These are phyloP conservation scores for Xenentodon cancila DNA, from an alignment of 2,797 vertebrate genomes.

Conservation along the genomic window DNA sequence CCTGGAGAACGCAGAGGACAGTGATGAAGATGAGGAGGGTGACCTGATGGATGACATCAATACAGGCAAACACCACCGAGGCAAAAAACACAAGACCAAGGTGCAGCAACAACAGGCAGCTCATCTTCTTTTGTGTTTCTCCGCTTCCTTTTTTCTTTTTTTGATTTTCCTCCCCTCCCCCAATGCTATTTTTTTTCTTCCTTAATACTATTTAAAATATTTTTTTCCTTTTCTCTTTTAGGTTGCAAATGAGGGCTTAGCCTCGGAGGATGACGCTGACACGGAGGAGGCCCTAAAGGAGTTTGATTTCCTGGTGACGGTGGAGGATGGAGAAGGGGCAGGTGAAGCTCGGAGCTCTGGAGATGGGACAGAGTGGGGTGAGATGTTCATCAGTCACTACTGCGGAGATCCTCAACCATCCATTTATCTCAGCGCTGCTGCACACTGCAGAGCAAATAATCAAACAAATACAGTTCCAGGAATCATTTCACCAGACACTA, in stretches of 20 bases:
- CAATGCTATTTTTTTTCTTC: not conserved
- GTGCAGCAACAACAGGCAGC: not conserved
- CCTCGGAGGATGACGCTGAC: slow-evolving; percentile 94
- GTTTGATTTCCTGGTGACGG: slow-evolving; percentile 98
- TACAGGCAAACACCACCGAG: slow-evolving; percentile 89
- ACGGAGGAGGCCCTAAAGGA: slow-evolving; percentile 98
- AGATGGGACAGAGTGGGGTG: slow-evolving; percentile 99
- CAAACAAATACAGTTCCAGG: too few species aligned
- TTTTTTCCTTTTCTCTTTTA: slow-evolving; percentile 41
- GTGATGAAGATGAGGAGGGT: slow-evolving; percentile 94
- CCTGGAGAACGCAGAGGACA: slow-evolving; percentile 97
- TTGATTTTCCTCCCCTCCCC: not conserved
- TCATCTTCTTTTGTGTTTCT: not conserved
- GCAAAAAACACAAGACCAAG: slow-evolving; percentile 94
- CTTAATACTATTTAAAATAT: too few species aligned
- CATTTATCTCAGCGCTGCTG: too few species aligned
- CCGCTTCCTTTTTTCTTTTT: not conserved
- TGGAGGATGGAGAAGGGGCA: slow-evolving; percentile 97
- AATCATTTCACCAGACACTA: too few species aligned
- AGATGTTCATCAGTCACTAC: slow-evolving; percentile 52
- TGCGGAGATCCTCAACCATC: too few species aligned
- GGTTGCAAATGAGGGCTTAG: slow-evolving; percentile 97
- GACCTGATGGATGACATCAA: slow-evolving; percentile 94
- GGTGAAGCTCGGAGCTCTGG: slow-evolving; percentile 97
- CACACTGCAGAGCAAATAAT: too few species aligned